These are phyloP conservation scores for Bombyx mandarina DNA, from an alignment of 1,140 invertebrate genomes.

Conservation along the genomic window DNA sequence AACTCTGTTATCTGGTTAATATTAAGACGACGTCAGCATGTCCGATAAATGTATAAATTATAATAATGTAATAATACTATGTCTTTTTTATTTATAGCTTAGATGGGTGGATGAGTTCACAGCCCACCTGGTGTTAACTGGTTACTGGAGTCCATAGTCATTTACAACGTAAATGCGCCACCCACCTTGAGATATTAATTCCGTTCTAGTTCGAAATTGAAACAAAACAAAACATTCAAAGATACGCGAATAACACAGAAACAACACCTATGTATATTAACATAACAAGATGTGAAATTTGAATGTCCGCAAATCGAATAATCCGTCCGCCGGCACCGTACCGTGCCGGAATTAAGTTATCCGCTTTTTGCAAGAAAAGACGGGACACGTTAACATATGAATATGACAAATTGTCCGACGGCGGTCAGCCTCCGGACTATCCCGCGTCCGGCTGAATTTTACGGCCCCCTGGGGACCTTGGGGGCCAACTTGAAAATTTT, in stretches of 20 bases:
- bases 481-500: slow-evolving; percentile 66
- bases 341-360: slow-evolving; percentile 59
- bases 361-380: slow-evolving; percentile 69
- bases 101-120: too few relatives aligned
- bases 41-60: too few relatives aligned
- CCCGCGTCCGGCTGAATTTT: slow-evolving; percentile 51
- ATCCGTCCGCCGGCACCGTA: slow-evolving; percentile 22
- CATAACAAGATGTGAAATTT: slow-evolving; percentile 69
- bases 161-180: too few relatives aligned
- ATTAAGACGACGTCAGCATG: too few relatives aligned
- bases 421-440: slow-evolving; percentile 44
- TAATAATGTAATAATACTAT: too few relatives aligned
- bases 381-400: slow-evolving; percentile 67
- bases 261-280: slow-evolving; percentile 58
- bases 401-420: slow-evolving; percentile 67
- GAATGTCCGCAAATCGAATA: slow-evolving; percentile 67
- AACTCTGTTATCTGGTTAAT: too few relatives aligned
- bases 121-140: too few relatives aligned
- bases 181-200: too few relatives aligned
- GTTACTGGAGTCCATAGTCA: too few relatives aligned
- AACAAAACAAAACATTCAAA: neutral
- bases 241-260: slow-evolving; percentile 11
- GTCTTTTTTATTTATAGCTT: too few relatives aligned
- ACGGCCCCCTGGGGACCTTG: slow-evolving; percentile 54
- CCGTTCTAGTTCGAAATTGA: neutral